Base-by-base conservation (phyloP, 2,888 invertebrate genomes). In the Meteorus colon region DNA sequence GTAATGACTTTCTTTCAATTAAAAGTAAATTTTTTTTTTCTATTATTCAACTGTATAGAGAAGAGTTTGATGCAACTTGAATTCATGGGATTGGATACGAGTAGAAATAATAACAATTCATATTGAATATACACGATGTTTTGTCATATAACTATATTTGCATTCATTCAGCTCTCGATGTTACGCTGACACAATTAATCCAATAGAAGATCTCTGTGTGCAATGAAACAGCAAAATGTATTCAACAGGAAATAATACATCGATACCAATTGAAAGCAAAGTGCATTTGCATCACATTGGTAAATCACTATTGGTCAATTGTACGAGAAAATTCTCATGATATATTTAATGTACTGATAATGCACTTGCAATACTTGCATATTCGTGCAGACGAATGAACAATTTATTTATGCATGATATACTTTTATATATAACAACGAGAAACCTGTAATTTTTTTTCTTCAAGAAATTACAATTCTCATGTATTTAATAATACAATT, bases 21-120 rank as follows among this genome's bases (percentile, higher is more conserved):
- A 79, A 79, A 78, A 77, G 67, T 73, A 45, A 72, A 68, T 80
- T 76, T 80, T 73, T 76, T 69, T 75, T 73, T 76, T 69, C 74
- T 1, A 76, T 77, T 74, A 72, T 73, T 70, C 59, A 24, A 59
- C 59, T 24, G 27, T 8, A 19, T 59, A 1, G 24, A 24, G 12
- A 12, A 8, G 34, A 34, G 12, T 8, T 41, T 8, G 41, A 41
- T 41, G 41, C 41, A 41, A 10, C 12, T 41, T 41, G 12, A 12
- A 41, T 41, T 8, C 41, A 41, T 8, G 8, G 4, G 41, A 8
- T 41, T 27, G 29, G 12, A 4, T 60, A 60, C 48, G 14, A 48
- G 6, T 19, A 19, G 1, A 8, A 1, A 24, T 24, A 55, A 19
- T 19, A 55, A 8, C n/a, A 55, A 55, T 55, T 10, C n/a, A 19